Percentiles rank a stretch among this genome's conserved stretches.
These are phyloP conservation scores for Cyprinodon tularosa DNA, from an alignment of 2,113 vertebrate species.

Conservation along the genomic window DNA sequence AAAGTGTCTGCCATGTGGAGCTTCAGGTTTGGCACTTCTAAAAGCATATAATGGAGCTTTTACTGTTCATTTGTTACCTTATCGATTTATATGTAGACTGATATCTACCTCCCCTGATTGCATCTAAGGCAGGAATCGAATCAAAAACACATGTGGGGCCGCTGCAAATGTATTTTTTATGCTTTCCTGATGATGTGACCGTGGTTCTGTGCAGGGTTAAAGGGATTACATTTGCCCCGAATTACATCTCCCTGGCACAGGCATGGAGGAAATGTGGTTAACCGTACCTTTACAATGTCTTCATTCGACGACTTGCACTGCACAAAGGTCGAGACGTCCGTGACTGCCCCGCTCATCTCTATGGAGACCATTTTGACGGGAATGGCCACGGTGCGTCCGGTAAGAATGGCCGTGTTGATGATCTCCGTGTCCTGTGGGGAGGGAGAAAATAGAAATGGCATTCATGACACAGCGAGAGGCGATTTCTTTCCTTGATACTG, in stretches of 20 bases:
- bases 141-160: constrained; percentile 21
- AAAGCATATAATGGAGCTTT: constrained; percentile 26
- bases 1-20: neutral
- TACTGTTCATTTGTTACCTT: constrained; percentile 18
- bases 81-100: constrained; percentile 38
- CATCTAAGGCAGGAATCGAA: constrained; percentile 49
- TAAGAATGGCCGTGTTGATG: constrained; percentile 97
- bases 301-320: constrained; percentile 96
- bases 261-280: constrained; percentile 23
- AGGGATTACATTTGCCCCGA: constrained; percentile 38
- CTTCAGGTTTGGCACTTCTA: constrained; percentile 1
- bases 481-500: constrained; percentile 20
- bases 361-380: constrained; percentile 97
- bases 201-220: constrained; percentile 21
- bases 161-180: constrained; percentile 49
- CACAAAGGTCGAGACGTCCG: constrained; percentile 87
- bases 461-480: constrained; percentile 24
- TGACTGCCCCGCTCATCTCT: constrained; percentile 87
- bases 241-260: constrained; percentile 20
- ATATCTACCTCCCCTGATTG: constrained; percentile 54
- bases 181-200: constrained; percentile 40
- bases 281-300: constrained; percentile 94
- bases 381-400: constrained; percentile 93
- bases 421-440: constrained; percentile 91
- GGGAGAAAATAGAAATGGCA: neutral